Evolutionary conservation across 2,888 invertebrate species (phyloP).

Genomic region (Blastobasis adustella): DNA sequence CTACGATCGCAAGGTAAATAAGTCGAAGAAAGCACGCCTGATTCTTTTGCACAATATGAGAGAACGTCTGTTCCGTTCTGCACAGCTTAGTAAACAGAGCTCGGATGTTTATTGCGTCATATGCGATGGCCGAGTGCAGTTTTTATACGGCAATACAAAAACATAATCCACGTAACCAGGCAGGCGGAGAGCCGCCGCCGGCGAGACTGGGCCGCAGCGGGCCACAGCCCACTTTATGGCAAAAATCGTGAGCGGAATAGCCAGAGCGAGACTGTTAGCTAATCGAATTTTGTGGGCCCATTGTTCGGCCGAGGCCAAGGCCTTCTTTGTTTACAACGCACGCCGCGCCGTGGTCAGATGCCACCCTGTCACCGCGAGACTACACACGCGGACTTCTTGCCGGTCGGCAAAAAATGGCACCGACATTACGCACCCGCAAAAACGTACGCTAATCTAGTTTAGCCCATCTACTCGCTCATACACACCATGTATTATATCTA

Average conservation of each 20-base stretch:
- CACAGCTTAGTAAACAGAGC: too few species aligned
- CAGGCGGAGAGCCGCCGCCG: neutral
- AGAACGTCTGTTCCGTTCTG: too few species aligned
- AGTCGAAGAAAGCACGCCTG: too few species aligned
- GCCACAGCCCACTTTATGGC: slow-evolving; percentile 21
- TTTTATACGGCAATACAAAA: neutral
- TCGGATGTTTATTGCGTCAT: too few species aligned
- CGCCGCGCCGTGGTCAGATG: slow-evolving; percentile 32
- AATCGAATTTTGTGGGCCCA: slow-evolving; percentile 66
- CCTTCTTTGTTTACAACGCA: slow-evolving; percentile 61
- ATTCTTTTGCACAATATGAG: too few species aligned
- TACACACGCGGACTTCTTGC: slow-evolving; percentile 16
- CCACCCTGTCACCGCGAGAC: slow-evolving; percentile 31
- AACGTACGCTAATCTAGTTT: slow-evolving; percentile 5
- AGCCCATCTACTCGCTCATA: neutral
- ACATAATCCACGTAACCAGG: neutral
- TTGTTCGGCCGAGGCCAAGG: slow-evolving; percentile 67
- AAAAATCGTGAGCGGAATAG: slow-evolving; percentile 62
- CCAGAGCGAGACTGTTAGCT: slow-evolving; percentile 44
- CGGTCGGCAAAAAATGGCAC: neutral
- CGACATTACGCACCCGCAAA: slow-evolving; percentile 6
- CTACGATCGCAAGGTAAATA: too few species aligned
- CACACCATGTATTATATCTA: slow-evolving; percentile 7
- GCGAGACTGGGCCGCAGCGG: too few species aligned
- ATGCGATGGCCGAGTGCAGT: neutral